Evolutionary conservation across 2,113 vertebrate species (phyloP).

Genomic region (Cyanocitta stelleri): DNA sequence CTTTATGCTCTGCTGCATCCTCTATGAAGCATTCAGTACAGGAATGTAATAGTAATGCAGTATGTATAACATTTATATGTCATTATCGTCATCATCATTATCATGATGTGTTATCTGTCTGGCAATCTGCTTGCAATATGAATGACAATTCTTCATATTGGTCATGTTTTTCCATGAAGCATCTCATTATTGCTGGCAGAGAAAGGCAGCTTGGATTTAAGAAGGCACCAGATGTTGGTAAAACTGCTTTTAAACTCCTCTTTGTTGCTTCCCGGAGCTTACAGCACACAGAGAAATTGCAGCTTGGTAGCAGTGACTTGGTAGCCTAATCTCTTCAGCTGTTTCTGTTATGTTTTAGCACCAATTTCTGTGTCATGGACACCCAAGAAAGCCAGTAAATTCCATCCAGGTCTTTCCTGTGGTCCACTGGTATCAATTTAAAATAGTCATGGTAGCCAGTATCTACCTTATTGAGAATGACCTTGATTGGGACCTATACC

Average conservation of each 20-base stretch:
- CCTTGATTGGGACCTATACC: background rate
- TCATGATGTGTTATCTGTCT: conserved; percentile 11
- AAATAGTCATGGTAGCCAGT: background rate
- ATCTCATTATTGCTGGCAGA: conserved; percentile 46
- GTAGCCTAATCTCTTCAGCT: conserved; percentile 5
- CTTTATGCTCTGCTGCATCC: background rate
- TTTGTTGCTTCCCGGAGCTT: background rate
- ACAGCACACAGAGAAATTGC: background rate
- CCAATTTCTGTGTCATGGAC: background rate
- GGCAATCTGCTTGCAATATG: conserved; percentile 58
- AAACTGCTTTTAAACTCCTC: conserved; percentile 28
- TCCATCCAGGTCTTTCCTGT: background rate
- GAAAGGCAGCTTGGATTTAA: conserved; percentile 37
- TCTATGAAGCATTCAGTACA: background rate
- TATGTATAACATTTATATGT: background rate
- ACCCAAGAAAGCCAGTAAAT: background rate
- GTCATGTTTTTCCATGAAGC: conserved; percentile 20
- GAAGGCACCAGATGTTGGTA: conserved; percentile 52
- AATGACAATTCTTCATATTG: conserved; percentile 34
- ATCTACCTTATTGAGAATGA: background rate
- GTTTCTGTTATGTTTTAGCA: background rate
- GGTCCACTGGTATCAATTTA: background rate
- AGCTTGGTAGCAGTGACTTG: background rate
- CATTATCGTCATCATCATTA: background rate
- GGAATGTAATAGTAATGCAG: conserved; percentile 13